Conservation (phyloP, 2,888 invertebrate species). For the Rhamphomyia laevipes region DNA sequence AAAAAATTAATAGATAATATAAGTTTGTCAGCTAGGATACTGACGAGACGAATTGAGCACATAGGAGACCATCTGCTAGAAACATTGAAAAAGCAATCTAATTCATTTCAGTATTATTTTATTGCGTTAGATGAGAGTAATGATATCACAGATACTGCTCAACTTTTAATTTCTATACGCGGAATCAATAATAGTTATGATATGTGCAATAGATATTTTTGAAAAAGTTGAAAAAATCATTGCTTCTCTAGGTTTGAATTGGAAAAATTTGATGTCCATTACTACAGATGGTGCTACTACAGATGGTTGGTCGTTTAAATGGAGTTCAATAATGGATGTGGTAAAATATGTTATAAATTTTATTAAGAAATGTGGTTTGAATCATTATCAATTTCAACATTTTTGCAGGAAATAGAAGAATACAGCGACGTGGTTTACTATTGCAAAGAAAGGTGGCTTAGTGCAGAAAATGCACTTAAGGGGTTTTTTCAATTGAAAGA, state of each 20-base stretch:
- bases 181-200: neutral
- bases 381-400: slow-evolving; percentile 2
- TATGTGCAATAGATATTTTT: neutral
- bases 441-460: slow-evolving; percentile 1
- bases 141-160: neutral
- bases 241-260: neutral
- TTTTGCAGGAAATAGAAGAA: slow-evolving; percentile 2
- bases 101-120: neutral
- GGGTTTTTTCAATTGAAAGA: slow-evolving; percentile 3
- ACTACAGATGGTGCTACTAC: slow-evolving; percentile 4
- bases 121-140: neutral
- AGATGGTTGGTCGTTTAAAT: no score
- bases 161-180: neutral
- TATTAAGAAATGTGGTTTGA: slow-evolving; percentile 1
- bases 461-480: slow-evolving; percentile 3
- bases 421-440: slow-evolving; percentile 1
- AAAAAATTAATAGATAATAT: slow-evolving; percentile 3
- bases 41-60: neutral
- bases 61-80: neutral
- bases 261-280: neutral
- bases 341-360: slow-evolving; percentile 1
- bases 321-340: slow-evolving; percentile 2
- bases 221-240: neutral
- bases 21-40: slow-evolving; percentile 1
- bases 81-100: neutral